Evolutionary conservation across 2,113 vertebrate genomes (phyloP), one percentile per base, ranked within the genome.

Genomic region (Rhea pennata): DNA sequence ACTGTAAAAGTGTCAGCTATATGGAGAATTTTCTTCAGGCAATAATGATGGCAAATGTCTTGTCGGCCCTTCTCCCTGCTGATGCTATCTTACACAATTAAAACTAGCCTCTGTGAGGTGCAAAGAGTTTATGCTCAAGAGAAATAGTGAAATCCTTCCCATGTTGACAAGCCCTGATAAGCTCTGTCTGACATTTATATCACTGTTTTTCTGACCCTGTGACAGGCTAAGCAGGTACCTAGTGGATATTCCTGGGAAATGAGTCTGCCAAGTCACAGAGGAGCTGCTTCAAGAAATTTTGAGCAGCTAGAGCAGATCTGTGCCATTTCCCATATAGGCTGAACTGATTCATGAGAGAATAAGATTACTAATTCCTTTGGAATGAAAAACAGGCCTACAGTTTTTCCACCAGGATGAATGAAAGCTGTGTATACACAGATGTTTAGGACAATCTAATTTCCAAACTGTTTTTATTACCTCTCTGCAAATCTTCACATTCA

Each of bases 241-340:
- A 10, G 19, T 31, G 46, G n/a, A 39, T 86, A 67, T 33, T 54
- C 17, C 53, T 42, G 19, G n/a, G 42, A 79, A 72, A 56, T 4
- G 24, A 73, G 24, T 13, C 54, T 61, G 42, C 39, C 33, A 75
- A 64, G 11, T 7, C 11, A 10, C 51, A 46, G 8, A 42, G 33
- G 8, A 74, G 6, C 53, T 75, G 42, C 36, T 88, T 59, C 7
- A 6, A 53, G 50, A 40, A 62, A 62, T 15, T 56, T 58, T 66
- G 59, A 20, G 27, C 2, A 5, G 15, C 16, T 48, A 66, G 39
- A 54, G 15, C 2, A 46, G 23, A 61, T 42, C 0, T 0, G 0
- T 56, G 33, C 33, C 4, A 0, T 44, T 78, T 61, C 16, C 22
- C 59, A 48, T 24, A 17, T 23, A 13, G 27, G 33, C 4, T 82